Base-by-base conservation (phyloP, 2,797 vertebrate genomes). In the Acanthiza pusilla region DNA sequence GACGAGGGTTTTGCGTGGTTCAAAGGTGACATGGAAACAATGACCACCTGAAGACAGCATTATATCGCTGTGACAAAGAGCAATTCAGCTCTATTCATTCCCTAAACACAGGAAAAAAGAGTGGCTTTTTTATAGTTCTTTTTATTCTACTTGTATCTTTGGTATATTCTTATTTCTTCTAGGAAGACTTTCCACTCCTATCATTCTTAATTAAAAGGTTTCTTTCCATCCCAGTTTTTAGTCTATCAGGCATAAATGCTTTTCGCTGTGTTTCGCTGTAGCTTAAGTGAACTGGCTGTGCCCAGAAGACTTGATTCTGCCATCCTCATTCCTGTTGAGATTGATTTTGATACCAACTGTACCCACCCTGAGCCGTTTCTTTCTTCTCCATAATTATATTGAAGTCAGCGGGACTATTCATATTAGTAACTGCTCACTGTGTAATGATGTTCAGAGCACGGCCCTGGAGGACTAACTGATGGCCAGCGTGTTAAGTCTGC, bases 21-120 rank as follows among this genome's bases (percentile, higher is more conserved):
- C 68, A 92, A 71, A 96, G 95, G 92, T 91, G 92, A 94, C 70
- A 26, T 57, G 85, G 36, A 89, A 96, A 92, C 88, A 95, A 85
- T 95, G 80, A 43, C 85, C 89, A 95, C 94, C 84, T 94, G 77
- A 89, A 89, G 87, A 93, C n/a, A 70, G 57, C 77, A 88, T 96
- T 94, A 30, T 47, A 77, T 79, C 8, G n/a, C 48, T 84, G 61
- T 89, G 92, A 89, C 93, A 94, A 92, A 92, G 58, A 88, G 17
- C 47, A 87, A 16, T 87, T 91, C 86, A 57, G 67, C 71, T 90
- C 77, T 82, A 51, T 70, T 80, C 14, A 43, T 89, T 85, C 89
- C 73, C 75, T 60, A 89, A 95, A 68, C 40, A 74, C 5, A 43
- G 91, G 13, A 70, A 67, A 51, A 83, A 73, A 80, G 7, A 65